These are phyloP conservation scores for Centropus unirufus DNA, from an alignment of 2,113 vertebrate species.

Conservation along the genomic window DNA sequence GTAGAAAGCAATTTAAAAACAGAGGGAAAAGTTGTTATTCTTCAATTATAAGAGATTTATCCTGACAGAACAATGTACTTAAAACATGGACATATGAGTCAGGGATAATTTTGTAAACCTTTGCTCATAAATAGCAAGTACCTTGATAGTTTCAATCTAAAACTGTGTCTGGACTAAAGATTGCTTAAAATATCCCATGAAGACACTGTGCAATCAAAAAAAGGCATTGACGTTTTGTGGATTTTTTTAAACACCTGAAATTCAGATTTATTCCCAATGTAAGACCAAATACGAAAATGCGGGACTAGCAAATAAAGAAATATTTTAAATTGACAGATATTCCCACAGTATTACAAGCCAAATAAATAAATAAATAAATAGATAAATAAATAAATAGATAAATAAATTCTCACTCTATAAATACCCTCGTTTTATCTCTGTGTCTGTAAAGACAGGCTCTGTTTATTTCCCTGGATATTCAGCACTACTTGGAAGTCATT, in stretches of 20 bases:
- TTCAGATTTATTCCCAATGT: background rate
- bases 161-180: background rate
- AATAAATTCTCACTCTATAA: background rate
- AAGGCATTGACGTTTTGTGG: background rate
- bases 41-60: background rate
- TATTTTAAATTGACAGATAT: conserved; percentile 37
- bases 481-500: background rate
- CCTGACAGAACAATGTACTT: background rate
- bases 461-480: conserved; percentile 36
- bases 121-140: background rate
- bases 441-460: background rate
- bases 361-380: background rate
- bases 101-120: background rate
- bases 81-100: background rate
- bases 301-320: background rate
- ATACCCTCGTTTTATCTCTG: background rate
- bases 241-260: background rate
- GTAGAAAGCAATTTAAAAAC: background rate
- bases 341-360: background rate
- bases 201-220: background rate
- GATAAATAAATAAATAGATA: background rate
- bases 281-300: background rate
- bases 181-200: background rate
- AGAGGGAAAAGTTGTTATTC: background rate
- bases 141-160: background rate